Conservation (phyloP, 2,797 vertebrate genomes). For the Apogon talboti region DNA sequence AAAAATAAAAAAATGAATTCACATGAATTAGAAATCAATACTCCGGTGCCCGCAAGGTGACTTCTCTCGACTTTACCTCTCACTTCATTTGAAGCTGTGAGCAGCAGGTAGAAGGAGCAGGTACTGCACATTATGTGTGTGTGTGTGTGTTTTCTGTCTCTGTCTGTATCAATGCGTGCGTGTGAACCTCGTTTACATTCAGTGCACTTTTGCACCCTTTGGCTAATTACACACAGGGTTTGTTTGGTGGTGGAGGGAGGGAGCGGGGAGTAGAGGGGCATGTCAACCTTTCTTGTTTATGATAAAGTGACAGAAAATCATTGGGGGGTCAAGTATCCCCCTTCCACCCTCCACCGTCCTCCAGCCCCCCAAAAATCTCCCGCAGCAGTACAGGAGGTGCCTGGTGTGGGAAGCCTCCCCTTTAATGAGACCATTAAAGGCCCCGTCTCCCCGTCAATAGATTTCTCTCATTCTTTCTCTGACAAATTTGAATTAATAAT, state of each 20-base stretch:
- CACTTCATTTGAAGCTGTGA: constrained; percentile 46
- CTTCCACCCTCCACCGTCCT: constrained; percentile 65
- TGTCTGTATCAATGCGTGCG: constrained; percentile 42
- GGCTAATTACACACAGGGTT: constrained; percentile 82
- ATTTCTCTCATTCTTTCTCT: constrained; percentile 84
- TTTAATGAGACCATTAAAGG: constrained; percentile 88
- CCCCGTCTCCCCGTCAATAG: constrained; percentile 84
- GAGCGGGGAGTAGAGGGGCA: constrained; percentile 57
- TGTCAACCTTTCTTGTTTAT: constrained; percentile 84
- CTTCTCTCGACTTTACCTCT: constrained; percentile 26
- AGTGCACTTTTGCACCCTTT: constrained; percentile 76
- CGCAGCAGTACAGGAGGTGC: constrained; percentile 79
- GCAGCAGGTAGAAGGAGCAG: constrained; percentile 50
- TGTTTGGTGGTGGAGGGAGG: constrained; percentile 61
- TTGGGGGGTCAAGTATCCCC: constrained; percentile 83
- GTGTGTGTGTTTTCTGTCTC: constrained; percentile 41
- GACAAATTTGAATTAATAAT: constrained; percentile 92
- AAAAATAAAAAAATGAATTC: not conserved
- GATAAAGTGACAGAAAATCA: constrained; percentile 87
- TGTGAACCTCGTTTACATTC: constrained; percentile 80
- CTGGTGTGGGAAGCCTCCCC: constrained; percentile 79
- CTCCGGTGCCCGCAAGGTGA: constrained; percentile 21
- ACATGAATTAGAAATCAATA: constrained; percentile 51
- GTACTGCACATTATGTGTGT: constrained; percentile 13
- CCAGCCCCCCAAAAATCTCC: constrained; percentile 75